Evolutionary conservation across 2,113 vertebrate species (phyloP).

Genomic region (Pollimyrus isidori): DNA sequence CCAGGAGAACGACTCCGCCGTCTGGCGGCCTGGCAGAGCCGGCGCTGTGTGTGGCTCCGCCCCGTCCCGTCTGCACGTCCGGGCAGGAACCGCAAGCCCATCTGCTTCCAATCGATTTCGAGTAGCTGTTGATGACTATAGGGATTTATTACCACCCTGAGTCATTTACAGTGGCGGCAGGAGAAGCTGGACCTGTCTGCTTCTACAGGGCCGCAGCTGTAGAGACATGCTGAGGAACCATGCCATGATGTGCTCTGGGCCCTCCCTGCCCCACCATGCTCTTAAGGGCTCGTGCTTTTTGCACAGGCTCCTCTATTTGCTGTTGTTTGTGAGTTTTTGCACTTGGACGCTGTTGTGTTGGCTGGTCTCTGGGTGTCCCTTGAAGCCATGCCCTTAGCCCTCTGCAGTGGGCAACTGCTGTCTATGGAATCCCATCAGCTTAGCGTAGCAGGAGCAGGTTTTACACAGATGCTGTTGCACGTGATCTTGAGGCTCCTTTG

Average conservation of each 20-base stretch:
- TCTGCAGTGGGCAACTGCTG: background rate
- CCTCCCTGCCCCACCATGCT: background rate
- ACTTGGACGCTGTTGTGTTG: background rate
- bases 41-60: background rate
- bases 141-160: slow-evolving; percentile 16
- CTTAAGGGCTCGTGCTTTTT: background rate
- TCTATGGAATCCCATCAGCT: background rate
- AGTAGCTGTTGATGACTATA: slow-evolving; percentile 23
- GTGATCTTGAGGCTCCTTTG: background rate
- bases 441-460: background rate
- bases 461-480: background rate
- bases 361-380: background rate
- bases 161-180: slow-evolving; percentile 9
- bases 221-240: background rate
- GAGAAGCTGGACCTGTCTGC: background rate
- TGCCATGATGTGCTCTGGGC: background rate
- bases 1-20: background rate
- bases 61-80: background rate
- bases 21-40: background rate
- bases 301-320: background rate
- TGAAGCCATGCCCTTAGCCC: background rate
- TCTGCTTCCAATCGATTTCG: slow-evolving; percentile 15
- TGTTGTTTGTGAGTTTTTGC: background rate
- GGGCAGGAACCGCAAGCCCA: slow-evolving; percentile 5
- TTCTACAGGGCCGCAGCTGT: background rate